These are phyloP conservation scores for Brachionus paranguensis DNA, from an alignment of 1,140 invertebrate species.

Conservation along the genomic window DNA sequence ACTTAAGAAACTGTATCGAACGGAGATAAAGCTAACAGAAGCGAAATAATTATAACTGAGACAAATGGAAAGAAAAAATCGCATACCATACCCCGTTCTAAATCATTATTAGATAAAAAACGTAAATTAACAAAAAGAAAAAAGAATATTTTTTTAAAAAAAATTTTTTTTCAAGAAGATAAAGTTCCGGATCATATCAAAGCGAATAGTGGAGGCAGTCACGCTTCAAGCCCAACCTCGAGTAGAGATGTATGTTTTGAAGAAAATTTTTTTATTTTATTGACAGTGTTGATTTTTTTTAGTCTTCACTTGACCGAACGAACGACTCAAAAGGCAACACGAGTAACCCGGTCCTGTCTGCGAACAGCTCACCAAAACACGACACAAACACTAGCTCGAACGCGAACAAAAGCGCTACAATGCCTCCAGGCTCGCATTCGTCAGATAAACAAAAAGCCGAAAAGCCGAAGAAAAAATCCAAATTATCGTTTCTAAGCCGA, in stretches of 20 bases:
- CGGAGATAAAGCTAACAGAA: conserved; percentile 35
- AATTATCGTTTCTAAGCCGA: conserved; percentile 31
- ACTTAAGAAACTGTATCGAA: conserved; percentile 2
- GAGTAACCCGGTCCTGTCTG: conserved; percentile 8
- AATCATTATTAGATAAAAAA: conserved; percentile 31
- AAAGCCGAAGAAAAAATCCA: conserved; percentile 39
- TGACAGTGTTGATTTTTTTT: background rate
- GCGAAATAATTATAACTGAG: conserved; percentile 22
- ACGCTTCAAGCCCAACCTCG: conserved; percentile 1
- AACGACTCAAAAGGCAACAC: background rate
- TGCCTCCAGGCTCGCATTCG: background rate
- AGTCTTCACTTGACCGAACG: conserved; percentile 13
- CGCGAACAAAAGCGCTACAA: conserved; percentile 32
- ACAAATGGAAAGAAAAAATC: conserved; percentile 14
- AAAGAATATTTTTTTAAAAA: background rate
- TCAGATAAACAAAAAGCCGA: conserved; percentile 30
- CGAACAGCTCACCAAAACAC: conserved; percentile 19
- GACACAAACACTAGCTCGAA: background rate
- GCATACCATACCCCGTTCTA: conserved; percentile 16
- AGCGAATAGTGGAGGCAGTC: background rate
- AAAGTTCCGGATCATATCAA: conserved; percentile 27
- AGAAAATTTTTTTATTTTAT: background rate
- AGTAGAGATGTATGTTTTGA: conserved; percentile 13
- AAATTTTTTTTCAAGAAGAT: background rate
- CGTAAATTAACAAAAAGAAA: background rate